Evolutionary conservation across 2,113 vertebrate species (phyloP).

Genomic region (Heteronetta atricapilla): DNA sequence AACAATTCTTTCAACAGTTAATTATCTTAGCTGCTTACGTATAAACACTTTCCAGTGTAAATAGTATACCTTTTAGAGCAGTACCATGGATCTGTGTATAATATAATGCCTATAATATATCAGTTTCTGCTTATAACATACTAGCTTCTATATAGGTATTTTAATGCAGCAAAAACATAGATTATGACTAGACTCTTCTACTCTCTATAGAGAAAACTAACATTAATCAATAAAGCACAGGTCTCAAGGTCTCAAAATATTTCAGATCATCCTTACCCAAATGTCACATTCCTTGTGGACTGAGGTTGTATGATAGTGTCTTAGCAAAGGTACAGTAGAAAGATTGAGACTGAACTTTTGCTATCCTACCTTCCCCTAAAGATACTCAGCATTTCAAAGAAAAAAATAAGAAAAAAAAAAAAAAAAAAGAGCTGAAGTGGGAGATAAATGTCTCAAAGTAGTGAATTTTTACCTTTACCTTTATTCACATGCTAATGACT

Average conservation of each 20-base stretch:
- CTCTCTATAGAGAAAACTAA: neutral
- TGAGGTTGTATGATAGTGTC: neutral
- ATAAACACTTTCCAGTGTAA: neutral
- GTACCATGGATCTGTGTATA: neutral
- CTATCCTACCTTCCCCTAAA: neutral
- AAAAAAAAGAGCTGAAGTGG: neutral
- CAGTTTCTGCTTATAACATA: neutral
- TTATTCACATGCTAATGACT: neutral
- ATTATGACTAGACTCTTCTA: neutral
- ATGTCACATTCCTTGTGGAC: neutral
- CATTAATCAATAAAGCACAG: neutral
- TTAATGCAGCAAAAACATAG: neutral
- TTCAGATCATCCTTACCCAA: neutral
- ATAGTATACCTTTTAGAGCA: neutral
- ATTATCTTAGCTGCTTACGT: neutral
- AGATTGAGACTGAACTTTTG: neutral
- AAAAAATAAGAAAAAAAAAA: neutral
- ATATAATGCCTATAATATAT: neutral
- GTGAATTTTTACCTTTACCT: neutral
- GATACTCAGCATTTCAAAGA: neutral
- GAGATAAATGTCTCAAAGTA: neutral
- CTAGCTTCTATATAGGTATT: neutral
- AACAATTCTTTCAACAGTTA: neutral
- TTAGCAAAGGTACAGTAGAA: neutral
- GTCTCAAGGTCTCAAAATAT: neutral